Conservation (phyloP, 2,113 vertebrate genomes). For the Centropus bengalensis region DNA sequence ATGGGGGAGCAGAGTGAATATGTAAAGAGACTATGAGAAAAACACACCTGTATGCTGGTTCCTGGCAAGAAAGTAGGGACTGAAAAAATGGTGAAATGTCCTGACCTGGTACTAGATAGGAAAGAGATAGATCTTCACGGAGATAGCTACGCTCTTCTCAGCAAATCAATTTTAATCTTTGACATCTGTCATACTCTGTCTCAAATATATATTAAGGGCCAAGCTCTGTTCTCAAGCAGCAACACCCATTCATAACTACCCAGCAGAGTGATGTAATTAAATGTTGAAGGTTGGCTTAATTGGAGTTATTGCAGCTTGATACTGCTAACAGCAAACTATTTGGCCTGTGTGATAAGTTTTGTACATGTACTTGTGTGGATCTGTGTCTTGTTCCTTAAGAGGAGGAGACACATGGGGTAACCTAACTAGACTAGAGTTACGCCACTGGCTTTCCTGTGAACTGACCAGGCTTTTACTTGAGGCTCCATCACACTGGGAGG, state of each 20-base stretch:
- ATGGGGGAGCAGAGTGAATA: neutral
- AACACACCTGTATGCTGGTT: neutral
- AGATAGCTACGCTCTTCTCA: neutral
- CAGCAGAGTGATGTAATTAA: neutral
- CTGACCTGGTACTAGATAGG: neutral
- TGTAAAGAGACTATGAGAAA: neutral
- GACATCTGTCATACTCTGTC: neutral
- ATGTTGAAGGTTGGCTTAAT: neutral
- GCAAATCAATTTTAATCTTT: neutral
- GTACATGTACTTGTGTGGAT: fast-evolving
- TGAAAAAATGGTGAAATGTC: neutral
- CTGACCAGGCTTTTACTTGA: neutral
- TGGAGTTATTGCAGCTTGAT: neutral
- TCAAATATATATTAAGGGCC: neutral
- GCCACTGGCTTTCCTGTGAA: fast-evolving
- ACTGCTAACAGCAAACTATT: neutral
- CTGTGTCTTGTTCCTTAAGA: neutral
- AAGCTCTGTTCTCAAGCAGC: neutral
- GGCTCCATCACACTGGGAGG: fast-evolving
- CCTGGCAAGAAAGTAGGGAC: neutral
- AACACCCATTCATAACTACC: neutral
- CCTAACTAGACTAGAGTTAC: neutral
- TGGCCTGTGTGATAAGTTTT: fast-evolving
- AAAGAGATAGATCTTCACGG: neutral
- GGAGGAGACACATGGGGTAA: neutral